Conservation (phyloP, 2,797 vertebrate genomes). For the Pelochelys cantorii region DNA sequence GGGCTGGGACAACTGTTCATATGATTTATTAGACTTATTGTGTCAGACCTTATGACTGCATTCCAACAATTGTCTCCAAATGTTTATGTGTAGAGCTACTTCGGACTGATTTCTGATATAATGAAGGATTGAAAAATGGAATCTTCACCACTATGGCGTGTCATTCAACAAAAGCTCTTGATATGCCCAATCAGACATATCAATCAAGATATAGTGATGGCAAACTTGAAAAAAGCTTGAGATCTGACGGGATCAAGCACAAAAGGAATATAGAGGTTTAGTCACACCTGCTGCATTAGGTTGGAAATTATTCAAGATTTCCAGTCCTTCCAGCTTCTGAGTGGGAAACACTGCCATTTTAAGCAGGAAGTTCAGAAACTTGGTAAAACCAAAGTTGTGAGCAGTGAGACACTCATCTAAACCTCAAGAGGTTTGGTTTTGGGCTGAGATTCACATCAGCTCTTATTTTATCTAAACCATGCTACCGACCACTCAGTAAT, state of each 20-base stretch:
- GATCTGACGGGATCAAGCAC: constrained; percentile 2
- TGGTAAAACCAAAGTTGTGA: constrained; percentile 13
- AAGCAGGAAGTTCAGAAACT: not conserved
- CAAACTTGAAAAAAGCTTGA: not conserved
- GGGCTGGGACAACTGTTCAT: constrained; percentile 50
- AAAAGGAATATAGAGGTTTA: not conserved
- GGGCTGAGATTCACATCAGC: constrained; percentile 7
- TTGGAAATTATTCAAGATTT: not conserved
- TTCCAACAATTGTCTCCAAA: constrained; percentile 71
- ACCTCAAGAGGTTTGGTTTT: constrained; percentile 13
- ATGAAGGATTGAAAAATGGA: not conserved
- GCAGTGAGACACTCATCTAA: constrained; percentile 15
- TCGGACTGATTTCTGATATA: constrained; percentile 10
- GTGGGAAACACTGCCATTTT: constrained; percentile 12
- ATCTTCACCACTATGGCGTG: not conserved
- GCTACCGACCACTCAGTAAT: not conserved
- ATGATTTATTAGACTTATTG: constrained; percentile 61
- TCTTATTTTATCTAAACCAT: constrained; percentile 7
- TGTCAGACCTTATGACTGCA: constrained; percentile 35
- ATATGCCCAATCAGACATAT: too few relatives aligned
- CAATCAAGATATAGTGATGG: not conserved
- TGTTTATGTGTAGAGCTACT: constrained; percentile 46
- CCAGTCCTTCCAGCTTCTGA: constrained; percentile 25
- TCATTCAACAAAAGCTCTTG: not conserved
- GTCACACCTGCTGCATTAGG: constrained; percentile 16